Base-by-base conservation (phyloP, 1,140 invertebrate species). In the Drosophila suzukii region DNA sequence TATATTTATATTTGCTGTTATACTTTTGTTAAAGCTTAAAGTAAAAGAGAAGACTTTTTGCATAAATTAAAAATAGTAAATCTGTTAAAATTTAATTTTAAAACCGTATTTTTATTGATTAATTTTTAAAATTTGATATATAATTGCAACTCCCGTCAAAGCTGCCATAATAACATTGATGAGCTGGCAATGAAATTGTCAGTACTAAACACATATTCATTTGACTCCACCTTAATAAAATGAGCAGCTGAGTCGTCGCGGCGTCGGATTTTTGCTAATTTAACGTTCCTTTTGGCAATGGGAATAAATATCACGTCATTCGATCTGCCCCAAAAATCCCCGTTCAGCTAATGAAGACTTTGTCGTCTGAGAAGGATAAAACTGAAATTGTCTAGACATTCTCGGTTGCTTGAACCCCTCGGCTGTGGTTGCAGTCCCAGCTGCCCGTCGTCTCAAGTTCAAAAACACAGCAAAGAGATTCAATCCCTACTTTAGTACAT, bases 261-360 rank as follows among this genome's bases (percentile, higher is more conserved):
- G 2, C 11, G 30, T 15, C 20, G 44, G 32, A 4, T n/a, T 24
- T 41, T 30, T 2, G 36, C 51, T 57, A 49, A 71, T 58, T 72
- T 72, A 58, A 58, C 47, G 44, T 58, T 72, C 44, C 66, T 58
- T 24, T 71, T 20, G 51, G 68, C 68, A 72, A 72, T 72, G 66
- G 43, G 50, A 72, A 72, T 72, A 72, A 58, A 72, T 72, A 72
- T 72, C 68, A 71, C n/a, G 68, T 50, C 68, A 72, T 72, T 58
- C 53, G 68, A 71, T 71, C 51, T 71, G 30, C 66, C 50, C 4
- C 32, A 32, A 66, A 67, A 68, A 66, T 68, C 60, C 38, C 10
- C 20, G 38, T 3, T 43, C 10, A 36, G 65, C 68, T 72, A 72
- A 72, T 72, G 43, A 71, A 36, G 65, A 71, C 67, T 71, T 72